phyloP scores from a whole-genome alignment of 2,113 vertebrate species.

The Pseudois nayaur region DNA sequence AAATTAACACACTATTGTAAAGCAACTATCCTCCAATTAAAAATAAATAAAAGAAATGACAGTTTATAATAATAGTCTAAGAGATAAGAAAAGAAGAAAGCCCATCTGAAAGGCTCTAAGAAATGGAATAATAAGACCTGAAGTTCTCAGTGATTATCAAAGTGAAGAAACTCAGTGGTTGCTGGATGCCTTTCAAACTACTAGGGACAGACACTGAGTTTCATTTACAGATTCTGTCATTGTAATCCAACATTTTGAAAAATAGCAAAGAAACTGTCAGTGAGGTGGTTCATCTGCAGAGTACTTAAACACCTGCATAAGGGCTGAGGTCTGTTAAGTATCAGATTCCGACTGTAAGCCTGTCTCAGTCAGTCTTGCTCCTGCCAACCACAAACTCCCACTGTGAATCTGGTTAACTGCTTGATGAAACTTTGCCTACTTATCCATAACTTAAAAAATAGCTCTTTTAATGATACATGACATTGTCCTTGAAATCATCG shows the following conservation, averaged over 20 bases:
- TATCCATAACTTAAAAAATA: background rate
- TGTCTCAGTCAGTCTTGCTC: rapidly evolving
- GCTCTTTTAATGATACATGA: conserved; percentile 71
- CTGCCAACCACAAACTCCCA: background rate
- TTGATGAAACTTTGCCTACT: background rate
- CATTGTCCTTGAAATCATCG: conserved; percentile 77
- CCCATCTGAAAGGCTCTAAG: background rate
- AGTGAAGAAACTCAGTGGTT: background rate
- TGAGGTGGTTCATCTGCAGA: background rate
- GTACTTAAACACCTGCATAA: too few species aligned
- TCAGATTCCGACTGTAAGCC: background rate
- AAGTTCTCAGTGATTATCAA: background rate
- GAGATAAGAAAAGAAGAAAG: background rate
- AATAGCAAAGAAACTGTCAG: background rate
- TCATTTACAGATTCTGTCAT: background rate
- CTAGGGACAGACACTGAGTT: background rate
- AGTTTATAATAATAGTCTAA: background rate
- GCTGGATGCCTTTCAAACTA: background rate
- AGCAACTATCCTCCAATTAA: background rate
- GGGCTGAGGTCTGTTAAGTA: rapidly evolving
- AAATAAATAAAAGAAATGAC: background rate
- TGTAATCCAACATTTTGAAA: background rate
- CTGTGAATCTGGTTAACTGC: background rate
- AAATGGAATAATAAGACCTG: background rate
- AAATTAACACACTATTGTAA: background rate